Evolutionary conservation across 1,140 invertebrate species (phyloP).

Genomic region (Diorhabda sublineata): DNA sequence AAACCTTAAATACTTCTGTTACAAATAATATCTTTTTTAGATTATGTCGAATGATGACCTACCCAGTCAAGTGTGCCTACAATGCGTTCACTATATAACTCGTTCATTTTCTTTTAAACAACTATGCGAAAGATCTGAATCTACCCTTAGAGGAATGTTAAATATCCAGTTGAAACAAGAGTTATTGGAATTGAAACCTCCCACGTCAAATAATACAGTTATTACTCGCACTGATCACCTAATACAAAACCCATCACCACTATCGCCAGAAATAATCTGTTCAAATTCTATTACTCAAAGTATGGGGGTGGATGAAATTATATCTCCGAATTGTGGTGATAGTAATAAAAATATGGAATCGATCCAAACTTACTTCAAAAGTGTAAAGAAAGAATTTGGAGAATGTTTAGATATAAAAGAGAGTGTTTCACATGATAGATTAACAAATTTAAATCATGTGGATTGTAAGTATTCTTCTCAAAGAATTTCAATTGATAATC

Average conservation of each 20-base stretch:
- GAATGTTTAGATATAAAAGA: background rate
- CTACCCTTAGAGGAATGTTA: slow-evolving; percentile 38
- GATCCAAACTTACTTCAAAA: background rate
- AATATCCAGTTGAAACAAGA: slow-evolving; percentile 21
- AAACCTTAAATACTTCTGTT: too few species aligned
- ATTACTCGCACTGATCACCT: too few species aligned
- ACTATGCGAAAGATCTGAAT: slow-evolving; percentile 45
- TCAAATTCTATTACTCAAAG: slow-evolving; percentile 10
- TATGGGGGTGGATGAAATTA: background rate
- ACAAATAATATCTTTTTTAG: slow-evolving; percentile 28
- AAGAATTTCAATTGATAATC: too few species aligned
- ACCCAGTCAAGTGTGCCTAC: slow-evolving; percentile 45
- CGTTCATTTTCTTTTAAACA: slow-evolving; percentile 47
- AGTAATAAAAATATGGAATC: background rate
- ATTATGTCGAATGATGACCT: slow-evolving; percentile 46
- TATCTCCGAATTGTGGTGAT: background rate
- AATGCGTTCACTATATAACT: slow-evolving; percentile 47
- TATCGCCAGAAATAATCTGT: background rate
- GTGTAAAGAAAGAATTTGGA: background rate
- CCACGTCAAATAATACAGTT: background rate
- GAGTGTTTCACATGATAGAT: background rate
- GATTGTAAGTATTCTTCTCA: background rate
- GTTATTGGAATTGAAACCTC: slow-evolving; percentile 23
- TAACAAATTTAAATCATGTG: background rate
- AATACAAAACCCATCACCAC: too few species aligned